phyloP scores from a whole-genome alignment of 2,888 invertebrate genomes.

The Xestia rhomboidea region DNA sequence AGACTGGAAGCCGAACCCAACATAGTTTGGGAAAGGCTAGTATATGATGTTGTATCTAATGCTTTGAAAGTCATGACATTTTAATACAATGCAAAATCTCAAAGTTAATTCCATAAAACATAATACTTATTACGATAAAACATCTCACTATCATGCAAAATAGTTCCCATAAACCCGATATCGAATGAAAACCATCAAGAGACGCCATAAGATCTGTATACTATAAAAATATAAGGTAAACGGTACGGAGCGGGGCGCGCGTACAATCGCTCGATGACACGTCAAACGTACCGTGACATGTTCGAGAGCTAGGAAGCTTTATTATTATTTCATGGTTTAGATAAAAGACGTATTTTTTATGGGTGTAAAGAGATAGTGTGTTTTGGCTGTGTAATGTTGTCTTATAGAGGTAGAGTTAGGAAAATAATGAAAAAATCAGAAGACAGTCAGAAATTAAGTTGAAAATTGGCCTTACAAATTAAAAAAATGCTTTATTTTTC shows the following conservation, averaged over 20 bases:
- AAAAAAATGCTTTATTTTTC: not conserved
- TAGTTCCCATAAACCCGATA: slow-evolving; percentile 36
- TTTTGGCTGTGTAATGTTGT: not conserved
- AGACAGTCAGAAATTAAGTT: not conserved
- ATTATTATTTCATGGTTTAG: slow-evolving; percentile 1
- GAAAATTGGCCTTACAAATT: not conserved
- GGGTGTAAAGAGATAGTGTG: not conserved
- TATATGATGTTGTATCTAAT: not conserved
- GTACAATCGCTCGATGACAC: slow-evolving; percentile 58
- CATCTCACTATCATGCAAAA: slow-evolving; percentile 2
- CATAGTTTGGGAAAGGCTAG: too few species aligned
- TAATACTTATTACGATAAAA: not conserved
- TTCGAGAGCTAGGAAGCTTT: slow-evolving; percentile 48
- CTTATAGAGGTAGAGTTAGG: not conserved
- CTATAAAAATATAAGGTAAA: slow-evolving; percentile 64
- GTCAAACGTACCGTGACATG: slow-evolving; percentile 56
- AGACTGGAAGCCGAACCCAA: too few species aligned
- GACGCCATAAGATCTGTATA: slow-evolving; percentile 58
- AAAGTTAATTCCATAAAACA: not conserved
- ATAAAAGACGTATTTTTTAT: slow-evolving; percentile 5
- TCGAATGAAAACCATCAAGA: slow-evolving; percentile 36
- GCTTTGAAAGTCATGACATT: not conserved
- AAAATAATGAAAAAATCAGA: not conserved
- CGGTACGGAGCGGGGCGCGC: slow-evolving; percentile 37
- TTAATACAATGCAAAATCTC: not conserved